These are phyloP conservation scores for Heliocidaris erythrogramma DNA, from an alignment of 35 echinoderm and acorn worm species.

Conservation along the genomic window DNA sequence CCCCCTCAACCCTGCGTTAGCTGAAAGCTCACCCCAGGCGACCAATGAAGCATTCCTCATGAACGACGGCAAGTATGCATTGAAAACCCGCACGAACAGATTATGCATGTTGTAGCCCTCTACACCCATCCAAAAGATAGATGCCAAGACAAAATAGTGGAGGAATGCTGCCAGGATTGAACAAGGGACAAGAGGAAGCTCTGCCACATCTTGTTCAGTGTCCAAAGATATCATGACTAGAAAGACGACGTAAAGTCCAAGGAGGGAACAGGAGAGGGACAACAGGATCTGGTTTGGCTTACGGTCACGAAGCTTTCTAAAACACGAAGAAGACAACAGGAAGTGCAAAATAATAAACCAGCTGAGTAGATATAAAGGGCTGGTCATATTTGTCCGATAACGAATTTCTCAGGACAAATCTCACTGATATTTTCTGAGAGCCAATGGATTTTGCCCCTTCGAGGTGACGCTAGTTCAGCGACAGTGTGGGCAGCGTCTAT, in stretches of 20 bases:
- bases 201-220: constrained; percentile 49
- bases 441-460: no score
- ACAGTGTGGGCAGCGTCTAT: no score
- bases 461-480: no score
- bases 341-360: no score
- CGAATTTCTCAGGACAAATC: no score
- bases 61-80: constrained; percentile 39
- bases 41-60: constrained; percentile 60
- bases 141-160: no score
- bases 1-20: no score
- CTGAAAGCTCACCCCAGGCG: constrained; percentile 66
- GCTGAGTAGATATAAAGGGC: no score
- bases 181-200: no score
- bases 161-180: no score
- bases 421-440: no score
- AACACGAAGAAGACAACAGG: not conserved
- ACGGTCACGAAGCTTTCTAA: constrained; percentile 62
- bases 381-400: not conserved
- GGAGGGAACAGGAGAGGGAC: constrained; percentile 51
- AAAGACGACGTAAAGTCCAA: constrained; percentile 69
- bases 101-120: constrained; percentile 32
- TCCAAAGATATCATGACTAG: constrained; percentile 55
- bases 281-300: constrained; percentile 70
- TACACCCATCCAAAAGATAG: no score
- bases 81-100: constrained; percentile 63